Evolutionary conservation across 2,113 vertebrate genomes (phyloP), one percentile per base, ranked within the genome.

Genomic region (Pseudois nayaur): DNA sequence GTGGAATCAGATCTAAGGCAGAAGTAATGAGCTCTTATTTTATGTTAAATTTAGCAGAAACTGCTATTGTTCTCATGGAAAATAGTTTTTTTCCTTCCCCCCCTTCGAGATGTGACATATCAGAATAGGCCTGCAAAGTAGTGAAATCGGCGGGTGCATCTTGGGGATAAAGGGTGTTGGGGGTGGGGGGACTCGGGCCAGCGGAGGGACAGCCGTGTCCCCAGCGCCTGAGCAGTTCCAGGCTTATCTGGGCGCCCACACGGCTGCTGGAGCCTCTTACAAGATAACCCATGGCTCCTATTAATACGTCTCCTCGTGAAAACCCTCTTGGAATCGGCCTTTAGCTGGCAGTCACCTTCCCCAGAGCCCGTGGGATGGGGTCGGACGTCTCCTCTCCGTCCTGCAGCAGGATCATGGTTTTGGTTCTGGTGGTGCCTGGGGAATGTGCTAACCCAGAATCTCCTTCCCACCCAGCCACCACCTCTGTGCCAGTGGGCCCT

Each of bases 11-110:
- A 92, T 84, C 84, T 84, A 86, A 94, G 93, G 40, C 94, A 36
- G 57, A 79, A 85, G 76, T 85, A 90, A 96, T 87, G 94, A 82
- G 96, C 54, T 92, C 84, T 59, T 82, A 43, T 64, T 94, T 96
- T 86, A 64, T 54, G 96, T 95, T 97, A 93, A 94, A 98, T 96
- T 97, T 97, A 81, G 91, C 88, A 93, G 94, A 76, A 94, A 83
- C 36, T 23, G 43, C 87, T 76, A n/a, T 64, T 95, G 92, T 95
- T 92, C 94, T 96, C 81, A 33, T 2, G 40, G 78, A 94, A 94
- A 94, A 45, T n/a, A 15, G 3, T 29, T 78, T 40, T 62, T 84
- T 79, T 10, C 9, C 16, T 55, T 29, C 25, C 40, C 45, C 16
- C 36, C 33, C 13, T 43, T 82, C 15, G 40, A 55, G 50, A 21